phyloP scores from a whole-genome alignment of 2,888 invertebrate genomes.

The Maniola hyperantus region DNA sequence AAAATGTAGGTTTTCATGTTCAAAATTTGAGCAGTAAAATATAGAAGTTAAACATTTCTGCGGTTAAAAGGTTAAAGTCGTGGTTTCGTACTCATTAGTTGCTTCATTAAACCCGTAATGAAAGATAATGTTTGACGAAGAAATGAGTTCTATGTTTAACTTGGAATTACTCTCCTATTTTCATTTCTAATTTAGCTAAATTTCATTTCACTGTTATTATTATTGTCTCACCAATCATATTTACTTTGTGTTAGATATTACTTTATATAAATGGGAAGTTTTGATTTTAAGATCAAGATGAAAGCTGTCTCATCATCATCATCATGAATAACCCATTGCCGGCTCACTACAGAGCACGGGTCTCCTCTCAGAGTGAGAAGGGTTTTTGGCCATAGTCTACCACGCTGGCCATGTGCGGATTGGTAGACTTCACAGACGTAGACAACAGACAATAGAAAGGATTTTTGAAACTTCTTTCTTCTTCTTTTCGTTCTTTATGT shows the following conservation, averaged over 20 bases:
- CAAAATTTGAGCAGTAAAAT: slow-evolving; percentile 5
- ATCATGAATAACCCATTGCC: no score
- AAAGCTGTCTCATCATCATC: no score
- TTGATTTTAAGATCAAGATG: no score
- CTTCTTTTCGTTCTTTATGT: no score
- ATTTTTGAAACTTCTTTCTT: no score
- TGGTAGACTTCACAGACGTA: no score
- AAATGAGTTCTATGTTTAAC: slow-evolving; percentile 17
- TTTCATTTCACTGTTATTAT: not conserved
- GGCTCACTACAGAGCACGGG: no score
- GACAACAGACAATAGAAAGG: no score
- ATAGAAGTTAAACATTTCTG: slow-evolving; percentile 11
- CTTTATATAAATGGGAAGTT: no score
- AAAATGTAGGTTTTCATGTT: not conserved
- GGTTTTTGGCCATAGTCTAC: no score
- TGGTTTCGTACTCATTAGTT: slow-evolving; percentile 13
- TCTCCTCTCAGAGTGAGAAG: no score
- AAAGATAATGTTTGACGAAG: slow-evolving; percentile 17
- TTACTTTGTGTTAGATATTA: not conserved
- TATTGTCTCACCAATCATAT: not conserved
- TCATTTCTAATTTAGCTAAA: not conserved
- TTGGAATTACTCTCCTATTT: slow-evolving; percentile 5
- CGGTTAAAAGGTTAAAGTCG: not conserved
- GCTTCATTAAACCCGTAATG: slow-evolving; percentile 21
- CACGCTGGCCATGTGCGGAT: no score